Percentiles rank a stretch among this genome's conserved stretches.
Evolutionary conservation across 2,113 vertebrate genomes (phyloP).

Genomic region (Salvelinus alpinus): DNA sequence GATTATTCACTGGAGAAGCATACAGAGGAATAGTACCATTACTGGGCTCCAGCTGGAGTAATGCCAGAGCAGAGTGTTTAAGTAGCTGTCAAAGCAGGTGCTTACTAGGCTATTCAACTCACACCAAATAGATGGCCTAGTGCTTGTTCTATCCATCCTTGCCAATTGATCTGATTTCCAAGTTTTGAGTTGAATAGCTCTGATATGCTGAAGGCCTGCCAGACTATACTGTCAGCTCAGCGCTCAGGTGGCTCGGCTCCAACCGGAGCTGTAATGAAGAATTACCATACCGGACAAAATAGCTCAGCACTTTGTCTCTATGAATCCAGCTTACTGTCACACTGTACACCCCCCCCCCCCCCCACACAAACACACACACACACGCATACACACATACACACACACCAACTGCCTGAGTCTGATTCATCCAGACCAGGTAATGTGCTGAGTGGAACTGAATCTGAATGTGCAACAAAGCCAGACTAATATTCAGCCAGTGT

Average conservation of each 20-base stretch:
- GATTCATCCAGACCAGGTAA: slow-evolving; percentile 17
- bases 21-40: not conserved
- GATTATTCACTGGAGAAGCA: no score
- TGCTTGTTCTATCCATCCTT: not conserved
- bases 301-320: slow-evolving; percentile 29
- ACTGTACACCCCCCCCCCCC: slow-evolving; percentile 1
- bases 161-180: slow-evolving; percentile 6
- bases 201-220: slow-evolving; percentile 6
- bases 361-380: slow-evolving; percentile 9
- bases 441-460: slow-evolving; percentile 17
- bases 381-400: not conserved
- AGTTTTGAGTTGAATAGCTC: not conserved
- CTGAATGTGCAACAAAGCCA: slow-evolving; percentile 37
- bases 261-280: slow-evolving; percentile 1
- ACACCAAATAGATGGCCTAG: not conserved
- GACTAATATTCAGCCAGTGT: slow-evolving; percentile 19
- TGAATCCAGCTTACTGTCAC: slow-evolving; percentile 32
- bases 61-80: not conserved
- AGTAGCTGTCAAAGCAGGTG: slow-evolving; percentile 4
- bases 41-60: not conserved
- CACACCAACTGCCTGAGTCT: slow-evolving; percentile 12
- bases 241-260: not conserved
- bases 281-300: slow-evolving; percentile 33
- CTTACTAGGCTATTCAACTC: not conserved
- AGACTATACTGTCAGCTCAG: no score